Base-by-base conservation (phyloP, 2,888 invertebrate genomes). In the Temnothorax unifasciatus region DNA sequence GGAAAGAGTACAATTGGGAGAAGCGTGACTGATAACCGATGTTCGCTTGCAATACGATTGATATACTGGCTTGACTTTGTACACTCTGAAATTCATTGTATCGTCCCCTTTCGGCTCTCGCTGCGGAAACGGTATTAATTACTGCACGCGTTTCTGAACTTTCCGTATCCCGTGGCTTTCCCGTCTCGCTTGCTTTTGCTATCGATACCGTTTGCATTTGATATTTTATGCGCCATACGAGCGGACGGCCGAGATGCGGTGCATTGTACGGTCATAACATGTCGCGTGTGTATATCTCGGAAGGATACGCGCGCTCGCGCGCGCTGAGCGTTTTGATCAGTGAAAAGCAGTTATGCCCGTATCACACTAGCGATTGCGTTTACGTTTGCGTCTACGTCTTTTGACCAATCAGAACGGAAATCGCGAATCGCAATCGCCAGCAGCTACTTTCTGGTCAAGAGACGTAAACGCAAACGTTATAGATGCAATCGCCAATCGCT, bases 201-300 rank as follows among this genome's bases (percentile, higher is more conserved):
- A 76, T 71, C 57, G 85, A 86, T 82, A 81, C 44, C 75, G 85
- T 85, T 86, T 85, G 85, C 84, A 86, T 84, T 81, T 76, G 85
- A 86, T 86, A 84, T 85, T 86, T 86, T 86, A 74, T 68, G 63
- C 61, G 44, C 81, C 21, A 50, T 71, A 47, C 71, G 73, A 61
- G 21, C 52, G 81, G 59, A 3, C 25, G 44, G 25, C 25, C 18
- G 54, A 34, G 34, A 47, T 15, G 1, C 47, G 61, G 61, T 18
- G 41, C 44, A 9, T 44, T n/a, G 41, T 34, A 47, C 18, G 38
- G 29, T 18, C 44, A 34, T 52, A 63, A 64, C 34, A 25, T 82
- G 74, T 73, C n/a, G 41, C 38, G 1, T 25, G 50, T 63, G 21
- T 57, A 54, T 83, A 54, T 76, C 64, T 76, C n/a, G 69, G 13